Evolutionary conservation across 1,140 invertebrate genomes (phyloP).

Genomic region (Eumeta japonica): DNA sequence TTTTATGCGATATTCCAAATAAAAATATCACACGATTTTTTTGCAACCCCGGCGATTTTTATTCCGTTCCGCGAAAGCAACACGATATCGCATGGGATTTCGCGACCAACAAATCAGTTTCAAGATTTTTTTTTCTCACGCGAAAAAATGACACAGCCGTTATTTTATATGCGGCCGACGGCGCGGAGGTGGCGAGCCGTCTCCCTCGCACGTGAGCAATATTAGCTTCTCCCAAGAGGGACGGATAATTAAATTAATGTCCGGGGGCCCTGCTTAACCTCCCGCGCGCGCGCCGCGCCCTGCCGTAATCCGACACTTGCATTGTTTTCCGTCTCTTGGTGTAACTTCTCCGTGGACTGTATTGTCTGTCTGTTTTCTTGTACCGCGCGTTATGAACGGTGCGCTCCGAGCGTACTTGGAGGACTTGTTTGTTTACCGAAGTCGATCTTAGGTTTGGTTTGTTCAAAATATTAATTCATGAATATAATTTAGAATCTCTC

Average conservation of each 20-base stretch:
- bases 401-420: too few species aligned
- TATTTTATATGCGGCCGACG: conserved; percentile 36
- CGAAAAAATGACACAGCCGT: conserved; percentile 50
- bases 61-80: too few species aligned
- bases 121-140: conserved; percentile 54
- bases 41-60: too few species aligned
- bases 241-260: conserved; percentile 58
- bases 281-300: conserved; percentile 29
- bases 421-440: too few species aligned
- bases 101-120: conserved; percentile 39
- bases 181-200: conserved; percentile 22
- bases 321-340: conserved; percentile 28
- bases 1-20: too few species aligned
- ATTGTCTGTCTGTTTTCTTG: conserved; percentile 5
- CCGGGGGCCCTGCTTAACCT: too few species aligned
- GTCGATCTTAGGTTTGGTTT: too few species aligned
- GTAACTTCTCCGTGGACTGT: conserved; percentile 1
- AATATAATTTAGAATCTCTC: too few species aligned
- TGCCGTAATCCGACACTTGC: conserved; percentile 51
- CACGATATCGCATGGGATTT: conserved; percentile 42
- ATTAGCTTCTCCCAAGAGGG: conserved; percentile 52
- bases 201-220: conserved; percentile 38
- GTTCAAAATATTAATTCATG: too few species aligned
- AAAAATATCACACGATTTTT: too few species aligned
- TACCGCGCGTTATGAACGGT: too few species aligned